A percentile compares a stretch with the other conserved stretches of the same genome.
Evolutionary conservation across 2,113 vertebrate species (phyloP).

Genomic region (Illadopsis cleaveri): DNA sequence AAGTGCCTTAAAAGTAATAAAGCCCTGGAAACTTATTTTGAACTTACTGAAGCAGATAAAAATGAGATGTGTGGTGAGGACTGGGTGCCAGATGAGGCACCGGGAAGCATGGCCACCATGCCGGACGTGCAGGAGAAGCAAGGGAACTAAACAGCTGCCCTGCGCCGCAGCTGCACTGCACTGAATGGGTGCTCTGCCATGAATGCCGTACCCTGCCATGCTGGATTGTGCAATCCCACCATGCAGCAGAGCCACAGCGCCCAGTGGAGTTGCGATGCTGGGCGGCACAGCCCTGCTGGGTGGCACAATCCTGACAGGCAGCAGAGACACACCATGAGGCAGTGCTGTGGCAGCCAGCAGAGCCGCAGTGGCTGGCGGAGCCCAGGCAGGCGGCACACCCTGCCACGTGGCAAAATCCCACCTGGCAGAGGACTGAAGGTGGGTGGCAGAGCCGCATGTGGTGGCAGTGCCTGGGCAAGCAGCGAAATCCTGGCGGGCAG

Average conservation of each 20-base stretch:
- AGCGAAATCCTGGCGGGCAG: background rate
- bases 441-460: background rate
- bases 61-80: background rate
- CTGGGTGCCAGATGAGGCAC: background rate
- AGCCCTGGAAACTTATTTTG: background rate
- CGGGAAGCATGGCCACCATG: background rate
- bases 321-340: background rate
- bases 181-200: background rate
- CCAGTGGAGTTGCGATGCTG: background rate
- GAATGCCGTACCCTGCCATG: background rate
- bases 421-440: background rate
- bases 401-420: background rate
- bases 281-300: background rate
- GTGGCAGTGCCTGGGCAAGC: rapidly evolving
- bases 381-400: background rate
- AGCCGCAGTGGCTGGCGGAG: background rate
- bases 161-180: too few species aligned
- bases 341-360: background rate
- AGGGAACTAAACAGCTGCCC: background rate
- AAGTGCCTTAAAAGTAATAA: background rate
- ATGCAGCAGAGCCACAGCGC: background rate
- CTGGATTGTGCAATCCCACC: background rate
- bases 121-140: background rate
- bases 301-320: background rate
- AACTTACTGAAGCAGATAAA: background rate